Base-by-base conservation (phyloP, 2,888 invertebrate genomes). In the Eudemis profundana region DNA sequence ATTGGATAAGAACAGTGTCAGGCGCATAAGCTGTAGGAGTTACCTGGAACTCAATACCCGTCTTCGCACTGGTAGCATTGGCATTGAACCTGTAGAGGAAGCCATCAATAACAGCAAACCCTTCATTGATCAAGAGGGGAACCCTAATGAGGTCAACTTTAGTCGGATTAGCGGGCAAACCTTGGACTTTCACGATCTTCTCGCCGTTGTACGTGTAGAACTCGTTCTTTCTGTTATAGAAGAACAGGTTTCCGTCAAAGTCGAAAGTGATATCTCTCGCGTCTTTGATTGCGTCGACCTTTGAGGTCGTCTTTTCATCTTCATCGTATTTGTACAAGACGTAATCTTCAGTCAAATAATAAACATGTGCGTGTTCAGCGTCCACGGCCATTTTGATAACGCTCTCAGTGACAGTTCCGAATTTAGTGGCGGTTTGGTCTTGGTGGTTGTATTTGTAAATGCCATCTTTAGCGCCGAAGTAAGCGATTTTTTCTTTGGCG, bases 221-320 rank as follows among this genome's bases (percentile, higher is more conserved):
- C 4, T 77, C 56, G 3, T 87, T 84, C 4, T 84, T 80, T 3
- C 70, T 68, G 3, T 75, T 78, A 8, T 74, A 78, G 68, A 76
- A 90, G 69, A 82, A 90, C 1, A 90, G 56, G 59, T 89, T 89
- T 57, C 84, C 78, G 0, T 74, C 49, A 15, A 69, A 78, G 73
- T 89, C 90, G 0, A 89, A 38, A 21, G 82, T 76, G 0, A 90
- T 82, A 72, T 86, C 76, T 47, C 79, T 74, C 0, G 86, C 86
- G 4, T 84, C 77, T 0, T 72, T 74, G 3, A 85, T 72, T 4
- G 76, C 74, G 0, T 78, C 74, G 0, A 89, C 15, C 65, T 78
- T 75, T 3, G 78, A 78, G 46, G 85, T 87, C 17, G 76, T 79
- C 0, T 74, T 81, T 1, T 88, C 90, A 3, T 78, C 72, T 8